Evolutionary conservation across 2,888 invertebrate species (phyloP).

Genomic region (Hypolimnas misippus): DNA sequence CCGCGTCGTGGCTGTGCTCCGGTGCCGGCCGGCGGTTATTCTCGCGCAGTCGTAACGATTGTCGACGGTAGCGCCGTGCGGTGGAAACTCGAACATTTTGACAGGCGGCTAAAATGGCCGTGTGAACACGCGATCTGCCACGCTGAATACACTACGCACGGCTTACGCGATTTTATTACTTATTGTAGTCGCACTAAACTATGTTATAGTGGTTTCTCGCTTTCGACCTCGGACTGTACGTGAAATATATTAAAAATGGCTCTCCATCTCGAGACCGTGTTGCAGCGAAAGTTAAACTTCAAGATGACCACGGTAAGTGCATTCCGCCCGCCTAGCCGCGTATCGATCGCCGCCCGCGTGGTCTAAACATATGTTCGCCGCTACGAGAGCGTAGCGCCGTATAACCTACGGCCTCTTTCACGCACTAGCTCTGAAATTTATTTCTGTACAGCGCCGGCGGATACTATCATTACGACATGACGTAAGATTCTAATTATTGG

Average conservation of each 20-base stretch:
- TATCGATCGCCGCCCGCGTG: conserved; percentile 78
- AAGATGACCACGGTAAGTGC: conserved; percentile 83
- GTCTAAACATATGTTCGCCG: conserved; percentile 75
- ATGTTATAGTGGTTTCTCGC: conserved; percentile 72
- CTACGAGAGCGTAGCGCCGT: conserved; percentile 55
- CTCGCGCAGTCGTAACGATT: conserved; percentile 77
- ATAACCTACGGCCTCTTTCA: conserved; percentile 49
- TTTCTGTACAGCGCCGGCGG: conserved; percentile 36
- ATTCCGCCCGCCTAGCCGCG: conserved; percentile 57
- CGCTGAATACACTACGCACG: conserved; percentile 70
- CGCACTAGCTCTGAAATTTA: conserved; percentile 45
- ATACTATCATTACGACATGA: conserved; percentile 47
- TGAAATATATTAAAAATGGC: conserved; percentile 64
- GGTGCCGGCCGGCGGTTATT: conserved; percentile 53
- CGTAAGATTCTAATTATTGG: conserved; percentile 48
- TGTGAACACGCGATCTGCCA: conserved; percentile 78
- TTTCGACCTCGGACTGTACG: conserved; percentile 54
- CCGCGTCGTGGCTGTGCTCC: conserved; percentile 40
- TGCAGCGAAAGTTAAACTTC: conserved; percentile 82
- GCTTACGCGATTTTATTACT: conserved; percentile 71
- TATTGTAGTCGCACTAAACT: conserved; percentile 64
- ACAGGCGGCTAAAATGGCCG: conserved; percentile 81
- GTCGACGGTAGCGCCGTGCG: conserved; percentile 67
- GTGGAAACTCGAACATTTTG: conserved; percentile 65
- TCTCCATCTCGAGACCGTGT: conserved; percentile 79